Conservation (phyloP, 2,888 invertebrate genomes). For the Macaria notata region DNA sequence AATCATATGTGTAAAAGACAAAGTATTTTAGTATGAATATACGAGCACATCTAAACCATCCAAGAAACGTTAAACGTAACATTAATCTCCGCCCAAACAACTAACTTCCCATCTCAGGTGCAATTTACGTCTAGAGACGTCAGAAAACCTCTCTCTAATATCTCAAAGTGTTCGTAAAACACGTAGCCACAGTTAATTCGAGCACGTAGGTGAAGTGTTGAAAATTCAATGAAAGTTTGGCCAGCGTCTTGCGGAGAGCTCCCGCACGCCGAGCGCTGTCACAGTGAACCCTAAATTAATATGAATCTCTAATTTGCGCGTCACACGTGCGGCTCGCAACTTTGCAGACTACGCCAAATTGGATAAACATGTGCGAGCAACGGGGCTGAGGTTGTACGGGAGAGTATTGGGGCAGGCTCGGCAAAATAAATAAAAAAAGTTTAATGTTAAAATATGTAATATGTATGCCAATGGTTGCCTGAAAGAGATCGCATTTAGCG, state of each 20-base stretch:
- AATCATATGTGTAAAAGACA: too few species aligned
- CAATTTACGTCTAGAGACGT: constrained; percentile 18
- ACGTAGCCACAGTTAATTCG: constrained; percentile 34
- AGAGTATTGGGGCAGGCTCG: constrained; percentile 22
- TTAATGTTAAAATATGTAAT: too few species aligned
- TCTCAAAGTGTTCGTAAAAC: constrained; percentile 23
- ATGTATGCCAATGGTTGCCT: too few species aligned
- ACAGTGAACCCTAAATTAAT: constrained; percentile 75
- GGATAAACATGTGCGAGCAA: constrained; percentile 78
- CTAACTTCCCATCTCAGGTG: constrained; percentile 19
- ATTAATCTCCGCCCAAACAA: constrained; percentile 11
- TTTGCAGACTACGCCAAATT: constrained; percentile 81
- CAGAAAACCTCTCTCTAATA: constrained; percentile 17
- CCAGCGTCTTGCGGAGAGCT: constrained; percentile 49
- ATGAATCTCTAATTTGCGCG: constrained; percentile 80
- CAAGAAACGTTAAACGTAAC: background rate
- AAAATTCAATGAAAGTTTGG: constrained; percentile 53
- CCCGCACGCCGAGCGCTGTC: constrained; percentile 57
- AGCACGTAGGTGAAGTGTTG: constrained; percentile 47
- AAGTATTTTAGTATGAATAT: background rate
- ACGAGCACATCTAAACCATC: too few species aligned
- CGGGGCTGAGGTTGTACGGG: constrained; percentile 45
- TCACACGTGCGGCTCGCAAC: constrained; percentile 79
- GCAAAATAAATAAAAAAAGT: too few species aligned
- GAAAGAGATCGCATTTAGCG: too few species aligned